Evolutionary conservation across 1,140 invertebrate species (phyloP).

Genomic region (Drosophila malerkotliana): DNA sequence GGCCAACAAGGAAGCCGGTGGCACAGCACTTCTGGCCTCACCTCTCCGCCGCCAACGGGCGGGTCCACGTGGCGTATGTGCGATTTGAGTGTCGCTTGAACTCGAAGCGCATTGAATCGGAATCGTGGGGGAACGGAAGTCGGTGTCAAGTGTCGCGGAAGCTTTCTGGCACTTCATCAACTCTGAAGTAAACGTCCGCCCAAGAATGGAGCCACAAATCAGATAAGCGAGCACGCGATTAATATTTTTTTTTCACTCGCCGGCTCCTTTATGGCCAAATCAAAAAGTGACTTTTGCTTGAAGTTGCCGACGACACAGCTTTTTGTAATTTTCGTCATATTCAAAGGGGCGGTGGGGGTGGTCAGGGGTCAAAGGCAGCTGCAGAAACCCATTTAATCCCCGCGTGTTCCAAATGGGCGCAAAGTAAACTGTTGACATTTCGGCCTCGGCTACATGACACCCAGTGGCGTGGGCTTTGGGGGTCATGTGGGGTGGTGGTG

Average conservation of each 20-base stretch:
- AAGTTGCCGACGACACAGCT: slow-evolving; percentile 58
- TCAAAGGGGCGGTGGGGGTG: slow-evolving; percentile 15
- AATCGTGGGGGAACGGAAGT: slow-evolving; percentile 53
- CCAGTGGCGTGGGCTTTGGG: slow-evolving; percentile 1
- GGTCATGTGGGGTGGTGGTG: slow-evolving; percentile 15
- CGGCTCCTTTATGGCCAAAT: slow-evolving; percentile 38
- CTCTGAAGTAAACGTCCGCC: slow-evolving; percentile 37
- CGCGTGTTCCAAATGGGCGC: slow-evolving; percentile 68
- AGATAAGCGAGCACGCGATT: slow-evolving; percentile 62
- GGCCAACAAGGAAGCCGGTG: slow-evolving; percentile 32
- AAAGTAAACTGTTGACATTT: slow-evolving; percentile 82
- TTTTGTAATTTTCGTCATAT: slow-evolving; percentile 69
- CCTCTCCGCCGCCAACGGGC: neutral
- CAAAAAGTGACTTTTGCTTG: slow-evolving; percentile 57
- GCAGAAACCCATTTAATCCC: slow-evolving; percentile 78
- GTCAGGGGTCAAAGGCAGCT: slow-evolving; percentile 44
- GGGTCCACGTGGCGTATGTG: slow-evolving; percentile 58
- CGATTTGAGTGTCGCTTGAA: slow-evolving; percentile 52
- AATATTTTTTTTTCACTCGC: slow-evolving; percentile 35
- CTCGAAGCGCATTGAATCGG: slow-evolving; percentile 66
- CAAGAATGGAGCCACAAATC: slow-evolving; percentile 61
- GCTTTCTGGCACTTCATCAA: slow-evolving; percentile 80
- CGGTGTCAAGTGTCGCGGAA: slow-evolving; percentile 72
- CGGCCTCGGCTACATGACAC: slow-evolving; percentile 67
- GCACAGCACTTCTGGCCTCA: slow-evolving; percentile 12